These are phyloP conservation scores for Drosophila littoralis DNA, from an alignment of 1,140 invertebrate genomes.

Conservation along the genomic window DNA sequence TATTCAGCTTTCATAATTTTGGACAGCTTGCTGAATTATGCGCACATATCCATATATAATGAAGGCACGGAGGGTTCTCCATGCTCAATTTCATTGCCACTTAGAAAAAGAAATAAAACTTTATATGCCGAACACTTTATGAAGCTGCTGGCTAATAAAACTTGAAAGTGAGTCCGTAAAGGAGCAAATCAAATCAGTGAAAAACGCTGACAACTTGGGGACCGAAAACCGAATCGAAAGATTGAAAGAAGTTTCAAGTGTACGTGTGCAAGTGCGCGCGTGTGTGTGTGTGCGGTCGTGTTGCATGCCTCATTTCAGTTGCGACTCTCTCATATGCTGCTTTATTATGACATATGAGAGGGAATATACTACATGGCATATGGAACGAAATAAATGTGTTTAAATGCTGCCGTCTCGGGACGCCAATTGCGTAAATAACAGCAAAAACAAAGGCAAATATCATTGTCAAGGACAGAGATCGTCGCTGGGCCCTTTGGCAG, in stretches of 20 bases:
- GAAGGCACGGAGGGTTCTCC: background rate
- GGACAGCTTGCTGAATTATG: background rate
- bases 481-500: background rate
- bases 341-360: constrained; percentile 34
- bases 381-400: constrained; percentile 1
- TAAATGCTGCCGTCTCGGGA: constrained; percentile 24
- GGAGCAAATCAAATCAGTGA: constrained; percentile 14
- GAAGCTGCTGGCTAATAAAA: constrained; percentile 30
- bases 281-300: background rate
- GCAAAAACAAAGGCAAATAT: constrained; percentile 1
- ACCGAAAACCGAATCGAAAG: constrained; percentile 1
- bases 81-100: constrained; percentile 4
- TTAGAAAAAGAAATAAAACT: constrained; percentile 21
- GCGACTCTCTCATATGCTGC: constrained; percentile 24
- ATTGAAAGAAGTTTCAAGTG: constrained; percentile 6
- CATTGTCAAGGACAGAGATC: constrained; percentile 43
- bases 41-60: background rate
- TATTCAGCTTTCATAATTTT: background rate
- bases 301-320: constrained; percentile 44
- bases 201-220: constrained; percentile 7
- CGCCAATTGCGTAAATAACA: constrained; percentile 2
- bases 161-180: constrained; percentile 11
- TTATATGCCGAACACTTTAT: constrained; percentile 21
- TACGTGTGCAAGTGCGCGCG: background rate
- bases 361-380: background rate